Evolutionary conservation across 2,113 vertebrate genomes (phyloP).

Genomic region (Parotia lawesii): DNA sequence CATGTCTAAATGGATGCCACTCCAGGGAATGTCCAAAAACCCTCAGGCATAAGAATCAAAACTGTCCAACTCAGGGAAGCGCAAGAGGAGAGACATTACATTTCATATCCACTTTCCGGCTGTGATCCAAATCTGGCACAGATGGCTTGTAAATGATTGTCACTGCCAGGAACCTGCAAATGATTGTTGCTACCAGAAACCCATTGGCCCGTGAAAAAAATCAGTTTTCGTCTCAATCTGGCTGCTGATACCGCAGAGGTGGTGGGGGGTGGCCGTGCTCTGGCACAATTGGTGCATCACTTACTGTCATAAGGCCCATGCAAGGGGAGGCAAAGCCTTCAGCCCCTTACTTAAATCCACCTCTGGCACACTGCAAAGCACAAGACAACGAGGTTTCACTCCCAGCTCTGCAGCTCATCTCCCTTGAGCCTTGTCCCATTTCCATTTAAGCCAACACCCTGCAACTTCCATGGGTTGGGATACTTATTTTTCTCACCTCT

Average conservation of each 20-base stretch:
- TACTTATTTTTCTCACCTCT: neutral
- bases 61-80: neutral
- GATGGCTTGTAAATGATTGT: neutral
- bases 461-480: neutral
- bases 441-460: neutral
- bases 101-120: neutral
- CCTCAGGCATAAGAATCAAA: neutral
- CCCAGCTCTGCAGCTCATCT: neutral
- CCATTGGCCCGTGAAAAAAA: neutral
- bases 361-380: neutral
- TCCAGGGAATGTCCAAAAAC: neutral
- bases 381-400: neutral
- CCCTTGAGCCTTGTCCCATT: conserved; percentile 31
- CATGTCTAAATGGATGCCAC: neutral
- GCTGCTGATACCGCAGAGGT: neutral
- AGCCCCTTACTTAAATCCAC: neutral
- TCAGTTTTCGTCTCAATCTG: neutral
- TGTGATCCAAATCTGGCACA: conserved; percentile 20
- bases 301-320: neutral
- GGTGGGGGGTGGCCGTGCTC: neutral
- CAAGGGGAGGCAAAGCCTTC: neutral
- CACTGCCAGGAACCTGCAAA: conserved; percentile 20
- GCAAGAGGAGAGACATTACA: neutral
- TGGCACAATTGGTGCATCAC: neutral
- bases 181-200: neutral